Percentiles rank a stretch among this genome's conserved stretches.
phyloP scores from a whole-genome alignment of 2,113 vertebrate genomes.

The Chloropsis hardwickii region DNA sequence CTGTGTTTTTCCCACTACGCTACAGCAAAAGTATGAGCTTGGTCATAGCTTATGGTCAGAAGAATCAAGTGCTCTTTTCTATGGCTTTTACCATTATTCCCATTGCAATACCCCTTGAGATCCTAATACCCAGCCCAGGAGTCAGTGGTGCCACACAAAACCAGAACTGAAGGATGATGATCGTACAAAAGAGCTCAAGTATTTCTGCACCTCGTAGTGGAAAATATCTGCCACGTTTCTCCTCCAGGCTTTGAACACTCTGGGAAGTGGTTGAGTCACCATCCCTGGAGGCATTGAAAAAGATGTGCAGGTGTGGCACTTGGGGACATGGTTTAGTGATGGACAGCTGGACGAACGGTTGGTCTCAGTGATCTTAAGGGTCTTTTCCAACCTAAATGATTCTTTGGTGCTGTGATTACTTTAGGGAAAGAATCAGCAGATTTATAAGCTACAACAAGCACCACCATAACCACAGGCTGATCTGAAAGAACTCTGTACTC shows the following conservation, averaged over 20 bases:
- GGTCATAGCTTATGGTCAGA: background rate
- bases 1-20: background rate
- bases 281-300: background rate
- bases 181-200: background rate
- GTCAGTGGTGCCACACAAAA: background rate
- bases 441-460: background rate
- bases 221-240: background rate
- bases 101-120: background rate
- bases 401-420: fast-evolving
- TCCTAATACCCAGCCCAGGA: background rate
- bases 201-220: background rate
- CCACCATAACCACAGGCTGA: background rate
- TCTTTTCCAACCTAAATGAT: background rate
- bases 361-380: background rate
- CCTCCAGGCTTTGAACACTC: background rate
- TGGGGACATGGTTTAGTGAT: background rate
- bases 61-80: background rate
- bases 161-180: background rate
- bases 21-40: background rate
- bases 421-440: background rate
- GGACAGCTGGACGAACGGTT: fast-evolving
- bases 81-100: background rate
- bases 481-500: background rate
- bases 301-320: background rate
- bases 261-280: background rate